A percentile compares a stretch with the other conserved stretches of the same genome.
Evolutionary conservation across 2,113 vertebrate species (phyloP).

Genomic region (Hystrix brachyura): DNA sequence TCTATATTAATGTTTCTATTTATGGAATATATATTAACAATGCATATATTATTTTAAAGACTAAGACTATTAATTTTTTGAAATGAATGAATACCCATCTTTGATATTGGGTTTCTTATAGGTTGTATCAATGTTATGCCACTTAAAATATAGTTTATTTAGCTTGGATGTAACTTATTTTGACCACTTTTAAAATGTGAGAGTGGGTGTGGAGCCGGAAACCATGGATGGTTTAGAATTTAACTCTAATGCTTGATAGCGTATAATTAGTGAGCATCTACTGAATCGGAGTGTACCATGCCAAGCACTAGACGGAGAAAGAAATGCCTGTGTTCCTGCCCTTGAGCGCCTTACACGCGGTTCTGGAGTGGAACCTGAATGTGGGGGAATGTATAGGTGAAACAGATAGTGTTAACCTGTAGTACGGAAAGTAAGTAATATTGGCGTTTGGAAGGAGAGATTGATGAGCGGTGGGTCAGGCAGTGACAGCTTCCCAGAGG

Average conservation of each 20-base stretch:
- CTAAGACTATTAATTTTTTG: not conserved
- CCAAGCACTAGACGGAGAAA: not conserved
- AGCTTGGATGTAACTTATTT: slow-evolving; percentile 28
- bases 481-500: not conserved
- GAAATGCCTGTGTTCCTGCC: not conserved
- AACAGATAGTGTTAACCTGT: not conserved
- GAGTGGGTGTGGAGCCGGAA: not conserved
- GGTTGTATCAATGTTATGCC: not conserved
- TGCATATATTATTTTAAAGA: slow-evolving; percentile 56
- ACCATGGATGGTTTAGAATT: not conserved
- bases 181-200: slow-evolving; percentile 4
- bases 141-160: not conserved
- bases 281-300: fast-evolving
- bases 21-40: slow-evolving; percentile 46
- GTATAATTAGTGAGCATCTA: not conserved
- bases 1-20: slow-evolving; percentile 64
- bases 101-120: not conserved
- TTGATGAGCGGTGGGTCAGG: not conserved
- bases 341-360: not conserved
- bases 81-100: slow-evolving; percentile 1
- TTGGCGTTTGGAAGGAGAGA: not conserved
- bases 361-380: not conserved
- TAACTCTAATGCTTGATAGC: not conserved
- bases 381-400: not conserved
- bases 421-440: not conserved